Conservation (phyloP, 2,113 vertebrate genomes). For the Eonycteris spelaea region DNA sequence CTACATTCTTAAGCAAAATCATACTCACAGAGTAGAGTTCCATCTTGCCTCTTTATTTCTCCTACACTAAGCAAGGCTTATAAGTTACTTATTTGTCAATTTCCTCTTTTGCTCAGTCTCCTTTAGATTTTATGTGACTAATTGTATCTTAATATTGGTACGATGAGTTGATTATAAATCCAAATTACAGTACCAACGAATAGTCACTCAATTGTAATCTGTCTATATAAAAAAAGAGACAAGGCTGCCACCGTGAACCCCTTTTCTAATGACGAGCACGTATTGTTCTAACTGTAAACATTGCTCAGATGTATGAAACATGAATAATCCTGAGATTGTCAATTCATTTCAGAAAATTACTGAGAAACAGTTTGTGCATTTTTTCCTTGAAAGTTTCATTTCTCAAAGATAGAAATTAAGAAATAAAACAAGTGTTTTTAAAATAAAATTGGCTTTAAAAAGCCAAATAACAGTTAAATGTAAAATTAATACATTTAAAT, state of each 20-base stretch:
- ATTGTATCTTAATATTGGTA: not conserved
- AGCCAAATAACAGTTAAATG: not conserved
- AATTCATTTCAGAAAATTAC: not conserved
- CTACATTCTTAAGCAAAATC: not conserved
- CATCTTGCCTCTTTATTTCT: not conserved
- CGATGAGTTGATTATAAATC: not conserved
- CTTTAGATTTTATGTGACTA: not conserved
- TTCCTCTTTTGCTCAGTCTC: not conserved
- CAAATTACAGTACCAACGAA: not conserved
- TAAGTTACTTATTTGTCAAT: not conserved
- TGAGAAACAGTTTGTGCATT: not conserved
- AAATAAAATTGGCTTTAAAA: not conserved
- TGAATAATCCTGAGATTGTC: not conserved
- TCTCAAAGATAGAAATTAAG: not conserved
- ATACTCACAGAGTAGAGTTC: not conserved
- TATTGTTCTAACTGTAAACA: not conserved
- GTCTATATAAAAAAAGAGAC: not conserved
- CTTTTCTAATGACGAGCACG: not conserved
- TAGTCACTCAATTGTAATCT: not conserved
- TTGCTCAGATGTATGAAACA: not conserved
- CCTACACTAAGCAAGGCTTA: not conserved
- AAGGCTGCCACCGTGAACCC: not conserved
- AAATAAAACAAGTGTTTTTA: not conserved
- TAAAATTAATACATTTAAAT: not conserved
- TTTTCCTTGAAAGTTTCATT: not conserved